Base-by-base conservation (phyloP, 2,888 invertebrate genomes). In the Heliconius ethilla region DNA sequence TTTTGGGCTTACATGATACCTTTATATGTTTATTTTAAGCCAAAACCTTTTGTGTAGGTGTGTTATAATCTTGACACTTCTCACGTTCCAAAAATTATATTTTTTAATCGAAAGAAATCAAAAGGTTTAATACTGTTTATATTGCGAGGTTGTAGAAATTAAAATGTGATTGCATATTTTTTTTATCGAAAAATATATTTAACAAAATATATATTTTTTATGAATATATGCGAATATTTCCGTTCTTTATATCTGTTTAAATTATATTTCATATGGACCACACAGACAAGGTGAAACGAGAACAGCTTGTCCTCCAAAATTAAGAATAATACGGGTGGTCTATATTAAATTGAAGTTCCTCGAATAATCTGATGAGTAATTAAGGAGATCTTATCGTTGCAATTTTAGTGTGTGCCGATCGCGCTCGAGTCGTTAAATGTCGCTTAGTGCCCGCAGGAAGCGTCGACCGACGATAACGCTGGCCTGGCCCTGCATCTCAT, bases 381-480 rank as follows among this genome's bases (percentile, higher is more conserved):
- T 74, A 74, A 74, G 62, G 29, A 62, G 62, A 74, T 63, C 29
- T 63, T 74, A 74, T 74, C 74, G 11, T 63, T 74, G 62, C 63
- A 63, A 74, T 76, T 66, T 73, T 73, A 76, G 76, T 76, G 73
- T 78, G 62, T 69, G 67, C 37, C 51, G 75, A 76, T 76, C 76
- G 73, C 55, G 29, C 51, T 40, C 15, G 37, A 37, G 76, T 81
- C 83, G 82, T 83, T 83, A 83, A 83, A 83, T 83, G 80, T 83
- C 83, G 83, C 83, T 83, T 82, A 82, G 82, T 78, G 78, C 77
- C 33, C 70, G 45, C 79, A 76, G 79, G 79, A 79, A 76, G 63
- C 73, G 40, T 62, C 76, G 55, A 13, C 72, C 29, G 40, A 69
- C 63, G 63, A 65, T 73, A 72, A 74, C 63, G n/a, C 72, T 15